A percentile compares a stretch with the other conserved stretches of the same genome.
phyloP scores from a whole-genome alignment of 2,797 vertebrate genomes.

The Sphenopsis melanotis region DNA sequence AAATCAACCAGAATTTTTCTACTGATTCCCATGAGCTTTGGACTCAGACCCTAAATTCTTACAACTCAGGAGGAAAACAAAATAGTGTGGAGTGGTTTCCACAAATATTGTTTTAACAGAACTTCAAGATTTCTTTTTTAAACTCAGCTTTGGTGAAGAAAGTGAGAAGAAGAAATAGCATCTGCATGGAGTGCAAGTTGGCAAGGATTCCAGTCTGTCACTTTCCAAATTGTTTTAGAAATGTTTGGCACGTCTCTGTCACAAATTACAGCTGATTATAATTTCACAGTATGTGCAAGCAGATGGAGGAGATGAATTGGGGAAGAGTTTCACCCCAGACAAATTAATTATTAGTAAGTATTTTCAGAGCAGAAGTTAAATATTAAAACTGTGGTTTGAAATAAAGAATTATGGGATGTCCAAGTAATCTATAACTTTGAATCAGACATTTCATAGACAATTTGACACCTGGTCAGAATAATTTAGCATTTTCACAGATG shows the following conservation, averaged over 20 bases:
- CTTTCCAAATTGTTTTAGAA: constrained; percentile 79
- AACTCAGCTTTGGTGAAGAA: constrained; percentile 58
- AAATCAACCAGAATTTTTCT: background rate
- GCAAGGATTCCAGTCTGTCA: constrained; percentile 71
- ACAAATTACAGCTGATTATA: constrained; percentile 80
- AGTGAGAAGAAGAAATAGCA: constrained; percentile 69
- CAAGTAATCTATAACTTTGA: constrained; percentile 24
- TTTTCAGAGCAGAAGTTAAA: constrained; percentile 69
- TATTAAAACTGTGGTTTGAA: constrained; percentile 55
- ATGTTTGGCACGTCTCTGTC: constrained; percentile 76
- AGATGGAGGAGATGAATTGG: constrained; percentile 76
- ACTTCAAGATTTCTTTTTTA: constrained; percentile 57
- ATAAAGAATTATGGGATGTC: constrained; percentile 30
- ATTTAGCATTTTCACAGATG: background rate
- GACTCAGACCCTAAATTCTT: background rate
- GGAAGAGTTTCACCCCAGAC: constrained; percentile 70
- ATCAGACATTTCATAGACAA: constrained; percentile 1
- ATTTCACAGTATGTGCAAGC: constrained; percentile 77
- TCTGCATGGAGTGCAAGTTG: constrained; percentile 70
- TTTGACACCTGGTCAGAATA: constrained; percentile 10
- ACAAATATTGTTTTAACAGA: constrained; percentile 60
- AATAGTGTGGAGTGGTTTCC: constrained; percentile 43
- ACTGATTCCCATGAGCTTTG: background rate
- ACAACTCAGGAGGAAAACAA: constrained; percentile 10
- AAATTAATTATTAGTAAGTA: constrained; percentile 76